Conservation (phyloP, 2,888 invertebrate species). For the Poecilobothrus nobilitatus region DNA sequence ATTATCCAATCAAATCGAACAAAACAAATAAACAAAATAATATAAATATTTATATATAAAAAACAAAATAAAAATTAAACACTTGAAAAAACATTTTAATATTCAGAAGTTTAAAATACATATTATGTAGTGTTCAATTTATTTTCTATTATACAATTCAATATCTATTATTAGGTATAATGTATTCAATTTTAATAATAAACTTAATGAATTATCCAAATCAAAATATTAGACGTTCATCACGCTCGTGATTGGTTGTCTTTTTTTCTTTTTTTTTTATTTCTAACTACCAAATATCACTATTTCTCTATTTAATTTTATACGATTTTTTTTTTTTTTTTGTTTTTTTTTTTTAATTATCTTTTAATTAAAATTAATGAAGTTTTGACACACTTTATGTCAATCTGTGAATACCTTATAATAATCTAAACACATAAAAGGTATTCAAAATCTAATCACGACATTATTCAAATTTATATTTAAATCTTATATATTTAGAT, state of each 20-base stretch:
- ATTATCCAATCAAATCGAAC: too few relatives aligned
- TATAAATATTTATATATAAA: too few relatives aligned
- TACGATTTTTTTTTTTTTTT: neutral
- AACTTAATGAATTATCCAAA: slow-evolving; percentile 4
- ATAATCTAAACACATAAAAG: slow-evolving; percentile 6
- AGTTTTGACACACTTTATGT: slow-evolving; percentile 6
- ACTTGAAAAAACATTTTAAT: too few relatives aligned
- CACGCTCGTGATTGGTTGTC: neutral
- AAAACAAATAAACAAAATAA: too few relatives aligned
- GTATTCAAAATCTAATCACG: slow-evolving; percentile 6
- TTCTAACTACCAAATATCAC: too few relatives aligned
- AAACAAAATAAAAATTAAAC: too few relatives aligned
- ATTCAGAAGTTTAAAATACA: too few relatives aligned
- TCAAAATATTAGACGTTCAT: slow-evolving; percentile 4
- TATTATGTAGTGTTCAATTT: too few relatives aligned
- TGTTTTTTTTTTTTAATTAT: neutral
- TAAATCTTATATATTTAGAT: neutral
- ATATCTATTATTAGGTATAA: too few relatives aligned
- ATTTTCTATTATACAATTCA: too few relatives aligned
- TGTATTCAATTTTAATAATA: neutral
- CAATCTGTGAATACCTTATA: neutral
- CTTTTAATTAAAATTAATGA: slow-evolving; percentile 6
- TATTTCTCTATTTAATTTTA: neutral
- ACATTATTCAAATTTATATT: slow-evolving; percentile 6
- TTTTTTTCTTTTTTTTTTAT: neutral